phyloP scores from a whole-genome alignment of 2,888 invertebrate species.

The Amblyjoppa proteus region DNA sequence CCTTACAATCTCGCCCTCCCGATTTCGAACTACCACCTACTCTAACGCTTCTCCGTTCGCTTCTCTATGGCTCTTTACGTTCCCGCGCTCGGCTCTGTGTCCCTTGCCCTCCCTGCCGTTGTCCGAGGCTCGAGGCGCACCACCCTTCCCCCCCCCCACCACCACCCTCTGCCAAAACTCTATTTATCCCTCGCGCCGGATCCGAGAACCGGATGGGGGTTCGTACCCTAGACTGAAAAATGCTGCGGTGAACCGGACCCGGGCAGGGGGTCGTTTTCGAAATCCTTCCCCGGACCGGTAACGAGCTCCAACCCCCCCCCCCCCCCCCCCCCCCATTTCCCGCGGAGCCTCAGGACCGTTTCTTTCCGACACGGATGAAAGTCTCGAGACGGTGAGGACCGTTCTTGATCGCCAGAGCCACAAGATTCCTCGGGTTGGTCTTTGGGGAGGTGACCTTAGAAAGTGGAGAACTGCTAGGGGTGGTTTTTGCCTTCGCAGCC shows the following conservation, averaged over 20 bases:
- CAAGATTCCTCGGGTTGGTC: not conserved
- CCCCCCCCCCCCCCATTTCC: not conserved
- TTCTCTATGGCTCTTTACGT: conserved; percentile 65
- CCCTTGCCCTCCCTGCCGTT: conserved; percentile 49
- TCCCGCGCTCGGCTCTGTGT: conserved; percentile 60
- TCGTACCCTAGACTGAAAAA: conserved; percentile 82
- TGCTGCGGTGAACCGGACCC: conserved; percentile 80
- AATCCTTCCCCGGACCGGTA: conserved; percentile 76
- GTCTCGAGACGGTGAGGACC: not conserved
- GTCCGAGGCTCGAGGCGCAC: conserved; percentile 45
- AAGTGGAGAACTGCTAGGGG: no score
- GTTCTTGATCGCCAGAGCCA: not conserved
- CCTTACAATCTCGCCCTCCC: conserved; percentile 1
- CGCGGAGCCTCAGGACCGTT: conserved; percentile 49
- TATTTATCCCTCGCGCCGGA: conserved; percentile 74
- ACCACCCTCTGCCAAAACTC: conserved; percentile 56
- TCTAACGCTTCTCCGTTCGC: conserved; percentile 60
- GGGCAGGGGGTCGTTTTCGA: conserved; percentile 78
- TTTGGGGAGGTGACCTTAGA: not conserved
- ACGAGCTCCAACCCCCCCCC: conserved; percentile 70
- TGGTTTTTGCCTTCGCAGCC: not conserved
- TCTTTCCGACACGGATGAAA: conserved; percentile 24
- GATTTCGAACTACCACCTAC: conserved; percentile 12
- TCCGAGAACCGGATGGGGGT: conserved; percentile 75
- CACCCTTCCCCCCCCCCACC: conserved; percentile 56